A percentile compares a stretch with the other conserved stretches of the same genome.
These are phyloP conservation scores for Amblyopsis hoosieri DNA, from an alignment of 2,797 vertebrate species.

Conservation along the genomic window DNA sequence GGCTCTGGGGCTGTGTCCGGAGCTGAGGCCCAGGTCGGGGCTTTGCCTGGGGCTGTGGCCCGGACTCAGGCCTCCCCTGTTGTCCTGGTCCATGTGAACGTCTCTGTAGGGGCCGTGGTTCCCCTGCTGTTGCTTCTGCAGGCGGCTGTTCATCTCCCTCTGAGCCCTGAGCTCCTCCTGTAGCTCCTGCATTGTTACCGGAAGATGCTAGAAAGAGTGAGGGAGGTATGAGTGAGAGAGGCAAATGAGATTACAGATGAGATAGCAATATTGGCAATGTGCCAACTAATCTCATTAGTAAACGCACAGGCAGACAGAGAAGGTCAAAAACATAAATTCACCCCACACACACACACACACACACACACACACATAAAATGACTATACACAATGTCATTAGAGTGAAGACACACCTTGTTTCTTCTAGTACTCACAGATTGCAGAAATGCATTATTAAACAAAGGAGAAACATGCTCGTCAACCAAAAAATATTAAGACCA, in stretches of 20 bases:
- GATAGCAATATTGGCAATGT: not conserved
- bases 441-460: constrained; percentile 70
- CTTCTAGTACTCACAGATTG: constrained; percentile 87
- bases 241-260: not conserved
- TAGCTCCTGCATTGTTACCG: constrained; percentile 92
- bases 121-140: constrained; percentile 83
- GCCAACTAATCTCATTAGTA: not conserved
- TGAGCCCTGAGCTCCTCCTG: constrained; percentile 93
- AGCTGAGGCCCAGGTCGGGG: constrained; percentile 42
- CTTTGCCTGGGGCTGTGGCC: constrained; percentile 66
- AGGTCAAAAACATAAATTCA: not conserved
- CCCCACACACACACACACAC: not conserved
- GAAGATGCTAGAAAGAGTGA: constrained; percentile 81
- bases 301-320: constrained; percentile 10
- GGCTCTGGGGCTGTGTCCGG: constrained; percentile 57
- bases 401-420: constrained; percentile 85
- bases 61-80: constrained; percentile 61
- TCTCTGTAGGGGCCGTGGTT: constrained; percentile 60
- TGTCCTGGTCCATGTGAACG: constrained; percentile 56
- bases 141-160: constrained; percentile 89
- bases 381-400: not conserved
- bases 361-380: constrained; percentile 44
- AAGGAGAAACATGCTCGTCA: constrained; percentile 75
- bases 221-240: not conserved
- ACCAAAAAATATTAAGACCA: constrained; percentile 8